A percentile compares a stretch with the other conserved stretches of the same genome.
Evolutionary conservation across 2,797 vertebrate species (phyloP).

Genomic region (Vipera latastei): DNA sequence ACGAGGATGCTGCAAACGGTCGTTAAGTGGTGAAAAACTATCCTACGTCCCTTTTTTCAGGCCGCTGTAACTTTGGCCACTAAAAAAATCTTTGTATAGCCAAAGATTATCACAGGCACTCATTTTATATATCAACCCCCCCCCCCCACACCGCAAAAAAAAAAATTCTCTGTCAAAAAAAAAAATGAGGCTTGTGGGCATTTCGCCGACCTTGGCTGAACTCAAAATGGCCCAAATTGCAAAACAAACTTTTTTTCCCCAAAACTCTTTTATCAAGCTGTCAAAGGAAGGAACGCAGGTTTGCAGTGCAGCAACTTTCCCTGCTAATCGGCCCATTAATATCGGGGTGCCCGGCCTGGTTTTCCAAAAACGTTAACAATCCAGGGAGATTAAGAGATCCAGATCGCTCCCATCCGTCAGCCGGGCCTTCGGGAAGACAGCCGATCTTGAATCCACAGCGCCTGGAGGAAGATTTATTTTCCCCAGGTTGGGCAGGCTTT

Average conservation of each 20-base stretch:
- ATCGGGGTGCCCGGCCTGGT: background rate
- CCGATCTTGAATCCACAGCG: background rate
- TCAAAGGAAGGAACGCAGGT: background rate
- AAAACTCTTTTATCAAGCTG: constrained; percentile 20
- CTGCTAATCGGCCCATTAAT: background rate
- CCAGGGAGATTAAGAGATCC: background rate
- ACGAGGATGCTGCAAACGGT: no score
- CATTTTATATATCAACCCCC: no score
- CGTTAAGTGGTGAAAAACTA: no score
- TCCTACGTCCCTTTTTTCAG: no score
- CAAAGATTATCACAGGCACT: no score
- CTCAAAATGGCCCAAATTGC: background rate
- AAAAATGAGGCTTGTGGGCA: background rate
- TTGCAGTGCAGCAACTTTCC: constrained; percentile 10
- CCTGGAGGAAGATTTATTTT: background rate
- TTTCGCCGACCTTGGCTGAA: background rate
- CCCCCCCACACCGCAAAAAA: no score
- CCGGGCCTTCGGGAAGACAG: accelerated
- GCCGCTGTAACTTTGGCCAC: no score
- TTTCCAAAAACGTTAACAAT: background rate
- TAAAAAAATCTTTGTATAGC: no score
- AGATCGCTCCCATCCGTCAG: background rate
- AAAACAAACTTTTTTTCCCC: background rate
- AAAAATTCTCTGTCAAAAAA: background rate
- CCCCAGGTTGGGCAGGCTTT: background rate